Evolutionary conservation across 2,888 invertebrate species (phyloP).

Genomic region (Xanthia icteritia): DNA sequence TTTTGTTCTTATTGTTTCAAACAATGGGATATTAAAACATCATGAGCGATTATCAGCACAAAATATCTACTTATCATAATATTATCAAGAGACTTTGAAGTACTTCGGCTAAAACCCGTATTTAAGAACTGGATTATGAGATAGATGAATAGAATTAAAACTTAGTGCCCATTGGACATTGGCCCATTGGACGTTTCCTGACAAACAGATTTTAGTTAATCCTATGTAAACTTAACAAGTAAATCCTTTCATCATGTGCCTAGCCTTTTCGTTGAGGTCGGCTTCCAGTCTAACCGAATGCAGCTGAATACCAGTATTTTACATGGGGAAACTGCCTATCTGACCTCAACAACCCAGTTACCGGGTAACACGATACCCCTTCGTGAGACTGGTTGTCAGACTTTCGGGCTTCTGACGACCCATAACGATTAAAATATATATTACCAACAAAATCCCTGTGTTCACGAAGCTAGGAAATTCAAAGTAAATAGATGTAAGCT

Average conservation of each 20-base stretch:
- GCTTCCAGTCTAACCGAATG: not conserved
- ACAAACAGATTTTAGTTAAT: not conserved
- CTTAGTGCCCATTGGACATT: not conserved
- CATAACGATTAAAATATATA: not conserved
- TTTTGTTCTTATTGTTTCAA: constrained; percentile 14
- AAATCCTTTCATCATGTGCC: not conserved
- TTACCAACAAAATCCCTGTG: not conserved
- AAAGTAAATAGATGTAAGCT: constrained; percentile 1
- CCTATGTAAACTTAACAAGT: not conserved
- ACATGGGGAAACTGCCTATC: not conserved
- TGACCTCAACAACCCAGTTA: not conserved
- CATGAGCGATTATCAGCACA: not conserved
- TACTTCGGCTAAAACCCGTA: not conserved
- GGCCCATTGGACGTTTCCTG: not conserved
- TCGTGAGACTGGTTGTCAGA: not conserved
- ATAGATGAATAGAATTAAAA: not conserved
- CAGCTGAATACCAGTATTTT: not conserved
- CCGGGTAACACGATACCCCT: not conserved
- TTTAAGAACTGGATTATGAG: constrained; percentile 1
- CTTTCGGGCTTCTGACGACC: not conserved
- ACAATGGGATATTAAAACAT: constrained; percentile 34
- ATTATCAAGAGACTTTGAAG: not conserved
- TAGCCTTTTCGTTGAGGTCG: not conserved
- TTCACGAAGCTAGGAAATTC: not conserved
- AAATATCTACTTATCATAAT: not conserved